Percentiles rank a stretch among this genome's conserved stretches.
Evolutionary conservation across 1,140 invertebrate genomes (phyloP).

Genomic region (Achroia grisella): DNA sequence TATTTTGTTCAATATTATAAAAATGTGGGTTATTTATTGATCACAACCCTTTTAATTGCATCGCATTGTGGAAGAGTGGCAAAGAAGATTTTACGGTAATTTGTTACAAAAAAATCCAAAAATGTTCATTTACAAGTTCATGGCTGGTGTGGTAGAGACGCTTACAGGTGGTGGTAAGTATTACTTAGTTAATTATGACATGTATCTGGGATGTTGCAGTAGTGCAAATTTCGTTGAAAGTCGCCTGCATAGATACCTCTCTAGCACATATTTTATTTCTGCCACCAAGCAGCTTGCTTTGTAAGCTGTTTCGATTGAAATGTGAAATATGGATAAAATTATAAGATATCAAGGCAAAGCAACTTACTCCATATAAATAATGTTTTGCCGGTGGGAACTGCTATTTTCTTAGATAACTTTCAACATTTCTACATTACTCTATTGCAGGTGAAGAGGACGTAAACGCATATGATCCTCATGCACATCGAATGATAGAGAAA

Average conservation of each 20-base stretch:
- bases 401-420: not conserved
- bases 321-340: not conserved
- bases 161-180: conserved; percentile 21
- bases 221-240: not conserved
- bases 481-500: conserved; percentile 4
- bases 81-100: too few species aligned
- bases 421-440: conserved; percentile 5
- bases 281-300: too few species aligned
- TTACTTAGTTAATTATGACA: not conserved
- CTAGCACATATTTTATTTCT: not conserved
- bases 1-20: too few species aligned
- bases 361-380: not conserved
- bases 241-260: not conserved
- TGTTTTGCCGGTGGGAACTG: too few species aligned
- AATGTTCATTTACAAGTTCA: conserved; percentile 47
- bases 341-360: not conserved
- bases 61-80: too few species aligned
- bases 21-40: too few species aligned
- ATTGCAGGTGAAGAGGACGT: conserved; percentile 21
- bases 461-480: conserved; percentile 27
- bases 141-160: conserved; percentile 40
- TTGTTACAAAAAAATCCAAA: not conserved
- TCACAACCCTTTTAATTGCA: too few species aligned
- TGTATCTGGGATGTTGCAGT: not conserved
- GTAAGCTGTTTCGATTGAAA: too few species aligned